Evolutionary conservation across 2,113 vertebrate genomes (phyloP), one percentile per base, ranked within the genome.

Genomic region (Dasypus novemcinctus): DNA sequence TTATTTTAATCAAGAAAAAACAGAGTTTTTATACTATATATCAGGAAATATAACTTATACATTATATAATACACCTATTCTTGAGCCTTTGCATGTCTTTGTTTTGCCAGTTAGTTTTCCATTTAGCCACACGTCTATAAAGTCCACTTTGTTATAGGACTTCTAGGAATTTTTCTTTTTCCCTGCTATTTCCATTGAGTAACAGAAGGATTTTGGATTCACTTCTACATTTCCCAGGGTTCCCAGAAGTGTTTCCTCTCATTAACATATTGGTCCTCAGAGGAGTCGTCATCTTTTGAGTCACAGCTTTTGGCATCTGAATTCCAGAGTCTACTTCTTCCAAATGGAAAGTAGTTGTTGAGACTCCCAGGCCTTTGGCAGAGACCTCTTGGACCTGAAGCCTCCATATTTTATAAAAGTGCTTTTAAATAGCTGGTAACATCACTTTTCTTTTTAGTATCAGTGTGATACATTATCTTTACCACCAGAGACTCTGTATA

Each of bases 361-460:
- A 90, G 36, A 75, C 46, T 36, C 31, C 17, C 46, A 96, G 41
- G 38, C 59, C 29, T 75, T 85, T 71, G 36, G 59, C 74, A 18
- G 31, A 49, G 23, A 17, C 54, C 52, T 96, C 76, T 97, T 95
- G 38, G n/a, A 84, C 66, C 46, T 59, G 38, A 68, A 86, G 31
- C 41, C 27, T 93, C 57, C 43, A 4, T 76, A 27, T 93, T 95
- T 96, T 84, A 90, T 71, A 88, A 92, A 87, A 95, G 18, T 75
- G 38, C 63, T 96, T 96, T 86, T 85, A 41, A 82, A 61, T 94
- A 81, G 92, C 63, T 94, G 72, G 83, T 72, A 78, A 59, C 74
- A 69, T 93, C 89, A 74, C 57, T 96, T 95, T 94, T 93, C 86
- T 90, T 94, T 84, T 89, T 74, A 95, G 91, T 79, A 69, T 97